Evolutionary conservation across 2,797 vertebrate genomes (phyloP), one percentile per base, ranked within the genome.

Genomic region (Austrolebias charrua): DNA sequence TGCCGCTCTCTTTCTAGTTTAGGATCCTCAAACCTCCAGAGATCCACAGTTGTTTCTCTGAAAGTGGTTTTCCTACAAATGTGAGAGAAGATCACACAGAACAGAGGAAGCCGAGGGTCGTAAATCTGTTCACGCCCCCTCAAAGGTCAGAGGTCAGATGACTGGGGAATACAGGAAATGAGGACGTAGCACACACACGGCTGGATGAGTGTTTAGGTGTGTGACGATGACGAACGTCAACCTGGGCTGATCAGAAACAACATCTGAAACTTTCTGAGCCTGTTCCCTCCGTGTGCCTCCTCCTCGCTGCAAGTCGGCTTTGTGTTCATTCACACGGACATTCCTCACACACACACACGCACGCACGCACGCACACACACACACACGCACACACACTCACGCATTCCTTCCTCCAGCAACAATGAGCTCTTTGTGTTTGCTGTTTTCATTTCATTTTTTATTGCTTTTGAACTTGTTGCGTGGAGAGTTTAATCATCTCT

Each of bases 381-480:
- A 55, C 75, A 73, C 83, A 71, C 66, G 78, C 81, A 81, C 76
- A 78, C 71, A 65, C 69, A 70, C 66, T 64, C 58, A 50, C 48
- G 70, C 88, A 92, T 92, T 92, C 91, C 89, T 85, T 48, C 69
- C 62, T 67, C 60, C 60, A 3, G 73, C 63, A 89, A 92, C 90
- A 92, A 91, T 86, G 83, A 79, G 79, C 52, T 70, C 82, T 89
- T 91, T 91, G 89, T 92, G 78, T 75, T 51, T 73, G 52, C 60
- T 90, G 83, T 89, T 91, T 90, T 88, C 81, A 73, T 91, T 89
- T 87, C 81, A 87, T 83, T 89, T 86, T 90, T 91, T 89, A 90
- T 90, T 88, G 80, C 83, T 83, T 83, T 85, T 82, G 79, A 89
- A 84, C 86, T 86, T 69, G 49, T 84, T 13, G 48, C 63, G 71